Conservation (phyloP, 2,888 invertebrate species). For the Icerya purchasi region DNA sequence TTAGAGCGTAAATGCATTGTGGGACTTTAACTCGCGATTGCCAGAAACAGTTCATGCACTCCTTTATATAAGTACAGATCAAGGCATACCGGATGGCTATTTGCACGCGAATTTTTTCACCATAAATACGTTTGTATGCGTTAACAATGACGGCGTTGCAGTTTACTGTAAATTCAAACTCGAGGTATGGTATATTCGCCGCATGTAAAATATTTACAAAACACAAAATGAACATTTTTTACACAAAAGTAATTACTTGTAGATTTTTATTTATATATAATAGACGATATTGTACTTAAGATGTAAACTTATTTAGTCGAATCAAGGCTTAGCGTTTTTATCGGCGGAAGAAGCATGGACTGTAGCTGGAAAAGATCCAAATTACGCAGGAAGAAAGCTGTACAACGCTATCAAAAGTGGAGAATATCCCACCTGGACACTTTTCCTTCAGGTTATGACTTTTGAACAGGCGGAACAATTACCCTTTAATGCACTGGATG, state of each 20-base stretch:
- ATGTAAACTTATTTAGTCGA: conserved; percentile 30
- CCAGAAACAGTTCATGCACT: conserved; percentile 72
- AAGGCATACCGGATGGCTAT: conserved; percentile 82
- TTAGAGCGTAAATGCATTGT: conserved; percentile 76
- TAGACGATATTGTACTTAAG: neutral
- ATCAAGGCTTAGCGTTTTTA: conserved; percentile 73
- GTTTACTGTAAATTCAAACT: conserved; percentile 84
- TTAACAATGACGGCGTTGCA: conserved; percentile 46
- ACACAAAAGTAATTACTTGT: too few species aligned
- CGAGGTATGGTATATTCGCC: conserved; percentile 36
- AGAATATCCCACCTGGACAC: conserved; percentile 51
- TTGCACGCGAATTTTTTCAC: conserved; percentile 90
- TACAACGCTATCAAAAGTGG: conserved; percentile 67
- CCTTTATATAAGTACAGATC: conserved; percentile 65
- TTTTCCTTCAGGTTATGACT: conserved; percentile 77
- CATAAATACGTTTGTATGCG: conserved; percentile 76
- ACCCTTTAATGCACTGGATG: conserved; percentile 76
- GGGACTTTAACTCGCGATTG: conserved; percentile 78
- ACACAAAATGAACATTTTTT: too few species aligned
- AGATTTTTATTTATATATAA: too few species aligned
- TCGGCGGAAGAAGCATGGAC: conserved; percentile 41
- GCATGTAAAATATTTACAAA: too few species aligned
- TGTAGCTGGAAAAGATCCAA: conserved; percentile 56
- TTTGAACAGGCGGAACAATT: conserved; percentile 55
- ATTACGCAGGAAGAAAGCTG: conserved; percentile 70